Evolutionary conservation across 2,888 invertebrate genomes (phyloP), one percentile per base, ranked within the genome.

Genomic region (Drosophila koepferae): DNA sequence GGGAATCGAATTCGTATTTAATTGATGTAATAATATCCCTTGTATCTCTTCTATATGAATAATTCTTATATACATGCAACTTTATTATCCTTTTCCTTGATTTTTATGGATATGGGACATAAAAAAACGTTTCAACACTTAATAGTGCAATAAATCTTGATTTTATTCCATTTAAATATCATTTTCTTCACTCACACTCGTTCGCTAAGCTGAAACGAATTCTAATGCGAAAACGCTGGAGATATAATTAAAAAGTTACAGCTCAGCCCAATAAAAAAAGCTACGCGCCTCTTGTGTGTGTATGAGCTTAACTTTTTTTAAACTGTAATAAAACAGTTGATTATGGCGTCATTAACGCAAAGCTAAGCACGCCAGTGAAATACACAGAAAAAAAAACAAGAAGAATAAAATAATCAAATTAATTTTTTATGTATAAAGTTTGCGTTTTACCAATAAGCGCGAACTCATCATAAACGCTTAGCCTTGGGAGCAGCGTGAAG

Each of bases 251-350:
- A 90, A 89, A 80, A 78, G 72, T 72, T 78, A 56, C 59, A 62
- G 68, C 75, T 49, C 18, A 68, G 64, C 76, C 62, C 48, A 64
- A 62, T 72, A 68, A 89, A 88, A 85, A 28, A 28, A 28, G 79
- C 85, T 78, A 72, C 54, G 36, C 10, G 41, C 28, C 51, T 59
- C 28, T 46, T 61, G 53, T 58, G 48, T 51, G 49, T 62, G 60
- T 48, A 16, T 16, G 31, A 60, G 80, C 68, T 74, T 67, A 86
- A 82, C 74, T 87, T 87, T 89, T 87, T 85, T 74, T 75, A 82
- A 78, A 86, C 82, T 80, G 80, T 75, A 77, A 90, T 85, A 84
- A 90, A 88, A 86, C 84, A 86, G 86, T 90, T 86, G 89, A 89
- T 90, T 86, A 90, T 82, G 82, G 80, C 85, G 66, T 90, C 85